Conservation (phyloP, 2,888 invertebrate genomes). For the Aleiodes alternator region DNA sequence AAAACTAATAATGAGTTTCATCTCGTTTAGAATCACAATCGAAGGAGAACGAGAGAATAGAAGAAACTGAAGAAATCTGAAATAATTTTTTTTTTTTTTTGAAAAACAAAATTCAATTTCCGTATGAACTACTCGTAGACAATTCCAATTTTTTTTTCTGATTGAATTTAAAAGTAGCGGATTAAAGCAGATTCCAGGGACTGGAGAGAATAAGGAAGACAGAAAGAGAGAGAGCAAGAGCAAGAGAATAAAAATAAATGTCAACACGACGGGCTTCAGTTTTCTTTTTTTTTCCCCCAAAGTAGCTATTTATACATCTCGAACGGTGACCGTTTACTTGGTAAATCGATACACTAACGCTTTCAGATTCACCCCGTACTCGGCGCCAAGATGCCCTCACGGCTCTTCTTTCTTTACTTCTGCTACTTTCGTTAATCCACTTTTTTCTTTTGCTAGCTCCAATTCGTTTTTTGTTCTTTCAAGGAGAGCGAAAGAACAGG, state of each 20-base stretch:
- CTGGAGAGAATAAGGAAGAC: background rate
- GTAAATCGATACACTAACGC: slow-evolving; percentile 47
- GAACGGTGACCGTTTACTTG: slow-evolving; percentile 45
- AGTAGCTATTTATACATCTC: slow-evolving; percentile 45
- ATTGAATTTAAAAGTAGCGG: no score
- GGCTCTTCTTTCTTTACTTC: background rate
- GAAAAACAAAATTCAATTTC: no score
- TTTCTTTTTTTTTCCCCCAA: slow-evolving; percentile 2
- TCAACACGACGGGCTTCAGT: background rate
- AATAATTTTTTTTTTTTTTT: no score
- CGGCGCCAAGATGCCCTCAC: slow-evolving; percentile 3
- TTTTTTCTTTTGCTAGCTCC: background rate
- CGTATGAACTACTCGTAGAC: no score
- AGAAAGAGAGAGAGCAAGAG: no score
- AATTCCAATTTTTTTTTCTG: no score
- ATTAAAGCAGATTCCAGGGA: background rate
- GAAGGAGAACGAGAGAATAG: no score
- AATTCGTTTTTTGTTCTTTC: background rate
- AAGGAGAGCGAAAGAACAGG: background rate
- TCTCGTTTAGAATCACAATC: no score
- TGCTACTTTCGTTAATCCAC: slow-evolving; percentile 12
- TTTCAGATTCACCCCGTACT: slow-evolving; percentile 44
- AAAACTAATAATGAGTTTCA: no score
- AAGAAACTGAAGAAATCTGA: no score
- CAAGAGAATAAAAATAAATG: background rate